These are phyloP conservation scores for Poeciliopsis prolifica DNA, from an alignment of 2,113 vertebrate species.

Conservation along the genomic window DNA sequence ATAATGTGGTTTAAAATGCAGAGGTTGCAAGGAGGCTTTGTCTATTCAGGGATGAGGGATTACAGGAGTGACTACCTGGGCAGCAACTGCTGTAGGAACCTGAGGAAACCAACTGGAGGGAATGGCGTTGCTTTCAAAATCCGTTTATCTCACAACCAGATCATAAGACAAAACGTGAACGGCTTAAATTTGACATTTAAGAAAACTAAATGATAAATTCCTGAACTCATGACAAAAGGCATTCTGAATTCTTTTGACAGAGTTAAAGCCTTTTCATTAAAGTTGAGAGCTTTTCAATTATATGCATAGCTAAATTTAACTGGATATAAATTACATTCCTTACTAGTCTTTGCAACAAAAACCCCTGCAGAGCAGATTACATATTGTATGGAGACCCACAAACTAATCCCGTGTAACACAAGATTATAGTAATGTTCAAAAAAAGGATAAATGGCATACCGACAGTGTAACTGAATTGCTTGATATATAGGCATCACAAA, in stretches of 20 bases:
- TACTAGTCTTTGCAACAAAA: conserved; percentile 26
- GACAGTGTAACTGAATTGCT: conserved; percentile 7
- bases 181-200: not conserved
- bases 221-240: not conserved
- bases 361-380: conserved; percentile 27
- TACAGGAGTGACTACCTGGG: too few species aligned
- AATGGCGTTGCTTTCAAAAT: too few species aligned
- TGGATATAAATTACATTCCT: conserved; percentile 31
- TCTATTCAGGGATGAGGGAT: too few species aligned
- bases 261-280: conserved; percentile 16
- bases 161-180: not conserved
- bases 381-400: not conserved
- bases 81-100: too few species aligned
- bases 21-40: not conserved
- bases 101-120: too few species aligned
- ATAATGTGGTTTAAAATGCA: conserved; percentile 25
- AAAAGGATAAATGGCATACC: conserved; percentile 10
- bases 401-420: conserved; percentile 38
- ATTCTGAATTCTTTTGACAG: not conserved
- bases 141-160: not conserved
- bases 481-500: conserved; percentile 13
- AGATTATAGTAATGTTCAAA: conserved; percentile 21
- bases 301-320: conserved; percentile 20
- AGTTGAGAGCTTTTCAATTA: conserved; percentile 9
- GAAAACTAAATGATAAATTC: not conserved